Percentiles rank a stretch among this genome's conserved stretches.
Evolutionary conservation across 2,888 invertebrate genomes (phyloP).

Genomic region (Galerucella nymphaeae): DNA sequence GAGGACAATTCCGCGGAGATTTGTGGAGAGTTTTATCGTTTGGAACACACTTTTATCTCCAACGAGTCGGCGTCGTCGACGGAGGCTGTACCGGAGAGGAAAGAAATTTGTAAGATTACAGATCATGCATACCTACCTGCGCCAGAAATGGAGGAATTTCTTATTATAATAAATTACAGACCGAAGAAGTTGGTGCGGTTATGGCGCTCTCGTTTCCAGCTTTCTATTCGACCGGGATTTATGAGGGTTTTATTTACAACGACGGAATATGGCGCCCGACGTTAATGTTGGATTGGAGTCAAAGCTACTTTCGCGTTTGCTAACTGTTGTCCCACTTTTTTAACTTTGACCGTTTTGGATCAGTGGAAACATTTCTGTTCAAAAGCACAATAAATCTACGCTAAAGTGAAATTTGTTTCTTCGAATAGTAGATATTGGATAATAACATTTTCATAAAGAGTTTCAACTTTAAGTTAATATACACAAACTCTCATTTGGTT

Average conservation of each 20-base stretch:
- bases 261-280: slow-evolving; percentile 23
- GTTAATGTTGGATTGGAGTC: slow-evolving; percentile 4
- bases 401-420: too few species aligned
- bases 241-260: slow-evolving; percentile 57
- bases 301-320: neutral
- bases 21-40: slow-evolving; percentile 62
- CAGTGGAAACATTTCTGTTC: neutral
- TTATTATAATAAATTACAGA: slow-evolving; percentile 61
- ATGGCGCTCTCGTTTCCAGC: slow-evolving; percentile 50
- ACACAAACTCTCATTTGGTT: too few species aligned
- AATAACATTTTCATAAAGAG: too few species aligned
- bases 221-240: slow-evolving; percentile 52
- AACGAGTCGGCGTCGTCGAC: slow-evolving; percentile 31
- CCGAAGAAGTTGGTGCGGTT: slow-evolving; percentile 55
- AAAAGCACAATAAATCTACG: neutral
- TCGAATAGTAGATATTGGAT: too few species aligned
- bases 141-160: slow-evolving; percentile 56
- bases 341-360: slow-evolving; percentile 19
- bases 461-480: too few species aligned
- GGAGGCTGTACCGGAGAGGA: slow-evolving; percentile 52
- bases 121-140: slow-evolving; percentile 60
- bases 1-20: slow-evolving; percentile 55
- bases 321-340: slow-evolving; percentile 6
- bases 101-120: slow-evolving; percentile 62
- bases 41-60: slow-evolving; percentile 61